These are phyloP conservation scores for Ifrita kowaldi DNA, from an alignment of 2,113 vertebrate genomes.

Conservation along the genomic window DNA sequence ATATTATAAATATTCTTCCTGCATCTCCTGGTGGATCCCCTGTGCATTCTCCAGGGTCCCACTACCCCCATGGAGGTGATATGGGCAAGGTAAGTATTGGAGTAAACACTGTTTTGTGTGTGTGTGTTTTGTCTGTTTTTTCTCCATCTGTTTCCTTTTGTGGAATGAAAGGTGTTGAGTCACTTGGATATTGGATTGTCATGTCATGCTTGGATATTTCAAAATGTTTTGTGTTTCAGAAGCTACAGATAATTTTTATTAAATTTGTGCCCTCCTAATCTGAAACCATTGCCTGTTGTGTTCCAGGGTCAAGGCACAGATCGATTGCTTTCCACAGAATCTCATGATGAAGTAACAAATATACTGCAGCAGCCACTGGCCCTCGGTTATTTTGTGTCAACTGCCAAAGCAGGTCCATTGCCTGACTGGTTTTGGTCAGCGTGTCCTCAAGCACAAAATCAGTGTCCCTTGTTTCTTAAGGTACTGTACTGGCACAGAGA, in stretches of 20 bases:
- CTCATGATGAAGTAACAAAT: slow-evolving; percentile 95
- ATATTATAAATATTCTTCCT: slow-evolving; percentile 95
- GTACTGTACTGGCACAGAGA: slow-evolving; percentile 42
- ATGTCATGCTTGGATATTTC: not conserved
- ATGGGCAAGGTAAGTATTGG: slow-evolving; percentile 84
- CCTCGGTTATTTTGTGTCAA: slow-evolving; percentile 97
- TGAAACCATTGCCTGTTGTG: not conserved
- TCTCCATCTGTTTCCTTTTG: not conserved
- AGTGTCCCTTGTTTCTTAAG: slow-evolving; percentile 93
- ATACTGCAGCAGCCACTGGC: slow-evolving; percentile 98
- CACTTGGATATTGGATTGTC: not conserved
- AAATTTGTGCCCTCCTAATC: not conserved
- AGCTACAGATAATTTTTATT: not conserved
- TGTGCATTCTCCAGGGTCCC: slow-evolving; percentile 92
- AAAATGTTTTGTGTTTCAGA: not conserved
- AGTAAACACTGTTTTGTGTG: not conserved
- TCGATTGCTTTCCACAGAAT: slow-evolving; percentile 89
- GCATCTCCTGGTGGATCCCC: slow-evolving; percentile 90
- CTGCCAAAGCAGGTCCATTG: slow-evolving; percentile 96
- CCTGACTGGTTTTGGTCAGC: slow-evolving; percentile 99
- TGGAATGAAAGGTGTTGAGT: not conserved
- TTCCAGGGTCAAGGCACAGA: slow-evolving; percentile 91
- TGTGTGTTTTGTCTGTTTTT: not conserved
- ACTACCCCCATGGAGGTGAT: slow-evolving; percentile 92
- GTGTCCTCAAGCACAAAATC: slow-evolving; percentile 98